A percentile compares a stretch with the other conserved stretches of the same genome.
These are phyloP conservation scores for Liasis olivaceus DNA, from an alignment of 2,797 vertebrate genomes.

Conservation along the genomic window DNA sequence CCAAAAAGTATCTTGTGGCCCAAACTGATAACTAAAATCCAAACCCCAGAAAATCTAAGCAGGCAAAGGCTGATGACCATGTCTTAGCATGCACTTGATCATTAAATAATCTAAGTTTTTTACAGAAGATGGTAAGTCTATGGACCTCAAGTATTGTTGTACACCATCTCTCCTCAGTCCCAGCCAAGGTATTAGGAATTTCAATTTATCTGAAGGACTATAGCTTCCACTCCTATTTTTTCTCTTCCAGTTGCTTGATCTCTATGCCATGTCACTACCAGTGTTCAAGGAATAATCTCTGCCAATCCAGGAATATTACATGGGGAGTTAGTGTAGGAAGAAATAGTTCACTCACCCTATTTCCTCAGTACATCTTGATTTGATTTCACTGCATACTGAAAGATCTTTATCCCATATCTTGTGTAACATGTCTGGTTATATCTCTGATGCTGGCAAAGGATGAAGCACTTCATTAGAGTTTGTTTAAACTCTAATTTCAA, in stretches of 20 bases:
- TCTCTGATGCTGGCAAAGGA: background rate
- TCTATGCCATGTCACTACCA: background rate
- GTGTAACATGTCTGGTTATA: background rate
- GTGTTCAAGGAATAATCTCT: background rate
- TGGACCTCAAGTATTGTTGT: background rate
- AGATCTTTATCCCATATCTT: background rate
- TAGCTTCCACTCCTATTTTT: background rate
- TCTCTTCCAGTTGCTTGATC: background rate
- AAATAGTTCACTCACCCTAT: background rate
- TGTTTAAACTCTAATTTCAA: conserved; percentile 27
- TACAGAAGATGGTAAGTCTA: background rate
- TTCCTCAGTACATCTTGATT: background rate
- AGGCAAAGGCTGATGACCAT: background rate
- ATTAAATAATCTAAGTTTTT: background rate
- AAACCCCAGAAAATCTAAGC: background rate
- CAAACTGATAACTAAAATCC: background rate
- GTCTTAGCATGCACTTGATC: background rate
- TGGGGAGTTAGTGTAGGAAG: background rate
- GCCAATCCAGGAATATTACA: background rate
- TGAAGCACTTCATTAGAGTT: conserved; percentile 8
- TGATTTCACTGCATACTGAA: background rate
- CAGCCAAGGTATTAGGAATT: background rate
- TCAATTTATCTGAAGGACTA: background rate
- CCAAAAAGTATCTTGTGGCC: background rate
- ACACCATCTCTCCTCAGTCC: background rate